Base-by-base conservation (phyloP, 53 echinoderm and acorn worm genomes). In the Apostichopus leukothele region DNA sequence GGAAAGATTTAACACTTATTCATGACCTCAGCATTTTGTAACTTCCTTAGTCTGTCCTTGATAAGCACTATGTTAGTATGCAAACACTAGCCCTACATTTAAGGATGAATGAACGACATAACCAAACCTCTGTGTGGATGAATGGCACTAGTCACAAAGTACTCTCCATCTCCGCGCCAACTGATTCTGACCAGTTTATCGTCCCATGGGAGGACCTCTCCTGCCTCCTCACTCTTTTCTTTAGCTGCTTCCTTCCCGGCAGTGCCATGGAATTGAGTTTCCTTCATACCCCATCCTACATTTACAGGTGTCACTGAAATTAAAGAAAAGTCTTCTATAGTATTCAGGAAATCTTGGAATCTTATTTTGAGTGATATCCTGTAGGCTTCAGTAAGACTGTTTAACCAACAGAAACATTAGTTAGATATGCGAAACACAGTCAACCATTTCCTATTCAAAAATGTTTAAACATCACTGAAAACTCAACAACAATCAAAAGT, bases 211-310 rank as follows among this genome's bases (percentile, higher is more conserved):
- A 91, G 88, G 86, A 93, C 91, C 39, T 91, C 86, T 73, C 90
- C 91, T 68, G 91, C 94, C 53, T 91, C 84, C 12, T 94, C 94
- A 4, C 74, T 91, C 66, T 84, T 94, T 75, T 81, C 8, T 10
- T 54, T 89, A 12, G 98, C 98, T 10, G 98, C 98, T 53, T 94
- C 91, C 89, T 97, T 97, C 12, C 98, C 98, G 21, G 78, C 93
- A 18, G 98, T 90, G 8, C 98, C 98, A 76, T 97, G 98, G 75
- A 97, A 97, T 78, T 97, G 98, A 5, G 98, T 97, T 54, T 94
- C 95, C 53, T 97, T 97, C 88, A 89, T 93, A 7, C 95, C 95
- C 98, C 98, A 97, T 16, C 98, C 98, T 23, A 97, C 95, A 53
- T 39, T 39, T 39, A 39, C 39, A 39, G 39, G 39, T 39, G 39